Evolutionary conservation across 2,797 vertebrate species (phyloP), one percentile per base, ranked within the genome.

Genomic region (Arctocebus calabarensis): DNA sequence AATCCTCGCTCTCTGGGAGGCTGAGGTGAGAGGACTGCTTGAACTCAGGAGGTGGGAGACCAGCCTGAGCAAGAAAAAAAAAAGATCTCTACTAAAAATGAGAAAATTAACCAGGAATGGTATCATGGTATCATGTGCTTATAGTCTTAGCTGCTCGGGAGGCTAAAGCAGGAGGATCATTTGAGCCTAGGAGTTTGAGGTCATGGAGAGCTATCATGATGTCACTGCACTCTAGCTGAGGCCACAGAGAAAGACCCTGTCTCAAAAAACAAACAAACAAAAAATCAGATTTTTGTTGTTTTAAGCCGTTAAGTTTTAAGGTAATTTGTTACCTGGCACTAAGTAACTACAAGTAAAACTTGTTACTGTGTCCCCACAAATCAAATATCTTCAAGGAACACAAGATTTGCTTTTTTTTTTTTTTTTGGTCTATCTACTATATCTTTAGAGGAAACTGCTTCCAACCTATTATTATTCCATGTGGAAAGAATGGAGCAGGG

Each of bases 281-380:
- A 62, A 62, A 14, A 13, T 0, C 32, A 64, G 62, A n/a, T 66
- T 66, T 66, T 66, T 66, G 32, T n/a, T 66, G 32, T 66, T 66
- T 66, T n/a, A 66, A 66, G 64, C n/a, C 55, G 73, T 52, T 52
- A 82, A 85, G 22, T 75, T 84, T 68, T 75, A 16, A 71, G 70
- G 82, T 74, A 52, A 83, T 55, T 62, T 91, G 52, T 91, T 71
- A 85, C 11, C 82, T n/a, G 91, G 61, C 37, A 89, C 45, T 45
- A 94, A 74, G 55, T 85, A 84, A 83, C 22, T 64, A 5, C 7
- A 84, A 79, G 7, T 68, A 29, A 92, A 87, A 89, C 40, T 37
- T 73, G 45, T 48, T 81, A 93, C 37, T 48, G 73, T 83, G 27
- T 48, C n/a, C 40, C 74, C 70, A 95, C 11, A 94, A 79, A 84